Base-by-base conservation (phyloP, 2,888 invertebrate genomes). In the Diarsia dahlii region DNA sequence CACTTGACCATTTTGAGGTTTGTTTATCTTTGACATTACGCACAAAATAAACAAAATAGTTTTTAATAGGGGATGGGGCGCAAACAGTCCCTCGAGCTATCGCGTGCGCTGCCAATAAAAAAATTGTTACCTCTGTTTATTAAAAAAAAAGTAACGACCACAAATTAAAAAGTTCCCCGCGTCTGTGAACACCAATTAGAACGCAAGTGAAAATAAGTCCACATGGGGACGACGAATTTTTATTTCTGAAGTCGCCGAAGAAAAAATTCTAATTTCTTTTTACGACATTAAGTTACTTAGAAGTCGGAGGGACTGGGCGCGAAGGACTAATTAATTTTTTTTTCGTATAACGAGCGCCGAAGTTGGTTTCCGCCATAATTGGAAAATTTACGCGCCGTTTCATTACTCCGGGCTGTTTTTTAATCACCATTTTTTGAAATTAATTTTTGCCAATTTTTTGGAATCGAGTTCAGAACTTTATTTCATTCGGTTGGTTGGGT, bases 241-340 rank as follows among this genome's bases (percentile, higher is more conserved):
- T 88, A 88, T 88, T 87, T 88, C 79, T 80, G 56, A 81, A 88
- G 75, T 85, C 75, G 69, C 78, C 77, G 63, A 74, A 79, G 82
- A 76, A 86, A 84, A 88, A 87, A 82, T 71, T 87, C 65, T 88
- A 88, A 88, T 88, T 87, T 88, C 81, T 84, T 88, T 88, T 88
- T 88, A 87, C 82, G 88, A 84, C 78, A 84, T 88, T 87, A 85
- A 88, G 82, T 86, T 82, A 81, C 85, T 89, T 87, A 77, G 80
- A 88, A 85, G 79, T 81, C 79, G 85, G 88, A 89, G 87, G 82
- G 88, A 92, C 91, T 71, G 90, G 91, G 92, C 90, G 92, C 91
- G 90, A 91, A 91, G 88, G 90, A 88, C 92, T 95, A 95, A 95
- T 95, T 95, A 95, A 94, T 94, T 95, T 95, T 95, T 94, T 95